These are phyloP conservation scores for Sinocyclocheilus maitianheensis DNA, from an alignment of 2,113 vertebrate species.

Conservation along the genomic window DNA sequence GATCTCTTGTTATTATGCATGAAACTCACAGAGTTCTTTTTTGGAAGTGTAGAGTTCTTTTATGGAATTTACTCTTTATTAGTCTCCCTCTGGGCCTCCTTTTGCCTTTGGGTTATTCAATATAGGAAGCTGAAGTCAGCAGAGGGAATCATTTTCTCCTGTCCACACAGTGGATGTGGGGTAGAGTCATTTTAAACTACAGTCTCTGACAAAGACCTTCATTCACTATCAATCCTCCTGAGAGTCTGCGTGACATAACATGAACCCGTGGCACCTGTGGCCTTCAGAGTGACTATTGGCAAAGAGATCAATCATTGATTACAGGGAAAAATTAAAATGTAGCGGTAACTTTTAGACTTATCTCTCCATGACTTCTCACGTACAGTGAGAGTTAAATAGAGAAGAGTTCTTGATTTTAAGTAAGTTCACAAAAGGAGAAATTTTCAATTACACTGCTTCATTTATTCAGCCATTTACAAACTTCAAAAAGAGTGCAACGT, in stretches of 20 bases:
- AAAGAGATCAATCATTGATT: background rate
- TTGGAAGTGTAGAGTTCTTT: background rate
- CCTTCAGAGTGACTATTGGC: background rate
- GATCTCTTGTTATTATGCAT: background rate
- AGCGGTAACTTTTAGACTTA: background rate
- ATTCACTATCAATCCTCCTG: constrained; percentile 1
- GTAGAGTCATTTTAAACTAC: constrained; percentile 2
- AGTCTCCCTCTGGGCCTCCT: constrained; percentile 6
- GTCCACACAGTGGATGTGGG: background rate
- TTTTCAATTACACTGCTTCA: background rate
- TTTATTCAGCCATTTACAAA: background rate
- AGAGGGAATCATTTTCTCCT: background rate
- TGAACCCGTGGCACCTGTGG: background rate
- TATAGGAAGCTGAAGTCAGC: constrained; percentile 9
- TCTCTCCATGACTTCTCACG: background rate
- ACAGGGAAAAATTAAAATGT: background rate
- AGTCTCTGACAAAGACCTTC: constrained; percentile 23
- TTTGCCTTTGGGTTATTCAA: constrained; percentile 23
- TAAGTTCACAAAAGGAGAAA: background rate
- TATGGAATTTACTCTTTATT: background rate
- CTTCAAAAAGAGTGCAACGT: background rate
- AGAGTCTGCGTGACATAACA: constrained; percentile 1
- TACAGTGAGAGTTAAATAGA: background rate
- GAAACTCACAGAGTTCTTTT: background rate
- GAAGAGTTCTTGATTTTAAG: background rate